Evolutionary conservation across 2,113 vertebrate genomes (phyloP).

Genomic region (Montifringilla adamsi): DNA sequence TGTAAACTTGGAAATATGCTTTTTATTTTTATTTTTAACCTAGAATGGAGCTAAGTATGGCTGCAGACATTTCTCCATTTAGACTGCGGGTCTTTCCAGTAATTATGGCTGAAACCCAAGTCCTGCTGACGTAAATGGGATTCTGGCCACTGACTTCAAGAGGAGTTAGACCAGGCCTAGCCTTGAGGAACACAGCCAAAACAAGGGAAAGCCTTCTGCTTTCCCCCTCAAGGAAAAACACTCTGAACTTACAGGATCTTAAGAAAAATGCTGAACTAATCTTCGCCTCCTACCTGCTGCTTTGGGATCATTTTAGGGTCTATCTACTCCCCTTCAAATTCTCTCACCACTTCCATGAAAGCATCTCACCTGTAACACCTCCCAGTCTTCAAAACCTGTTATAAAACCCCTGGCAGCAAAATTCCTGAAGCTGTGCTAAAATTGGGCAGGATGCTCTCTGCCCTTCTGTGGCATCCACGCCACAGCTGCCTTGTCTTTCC

Average conservation of each 20-base stretch:
- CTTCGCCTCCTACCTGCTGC: background rate
- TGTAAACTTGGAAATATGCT: background rate
- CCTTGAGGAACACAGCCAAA: conserved; percentile 5
- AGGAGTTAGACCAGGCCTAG: background rate
- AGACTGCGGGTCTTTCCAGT: background rate
- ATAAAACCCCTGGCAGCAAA: background rate
- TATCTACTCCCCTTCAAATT: background rate
- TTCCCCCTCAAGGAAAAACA: background rate
- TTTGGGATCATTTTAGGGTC: background rate
- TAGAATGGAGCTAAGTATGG: conserved; percentile 18
- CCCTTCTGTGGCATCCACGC: background rate
- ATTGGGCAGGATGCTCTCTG: background rate
- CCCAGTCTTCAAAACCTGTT: background rate
- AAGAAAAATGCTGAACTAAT: background rate
- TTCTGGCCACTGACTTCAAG: conserved; percentile 23
- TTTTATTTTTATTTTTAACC: conserved; percentile 52
- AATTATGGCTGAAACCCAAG: conserved; percentile 41
- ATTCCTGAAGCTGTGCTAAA: background rate
- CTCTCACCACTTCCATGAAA: background rate
- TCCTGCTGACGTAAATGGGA: conserved; percentile 3
- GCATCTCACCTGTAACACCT: background rate
- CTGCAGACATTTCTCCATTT: conserved; percentile 41
- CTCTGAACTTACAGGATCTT: background rate
- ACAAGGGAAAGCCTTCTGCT: background rate
- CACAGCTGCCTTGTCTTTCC: background rate